These are phyloP conservation scores for Xenus cinereus DNA, from an alignment of 2,113 vertebrate species.

Conservation along the genomic window DNA sequence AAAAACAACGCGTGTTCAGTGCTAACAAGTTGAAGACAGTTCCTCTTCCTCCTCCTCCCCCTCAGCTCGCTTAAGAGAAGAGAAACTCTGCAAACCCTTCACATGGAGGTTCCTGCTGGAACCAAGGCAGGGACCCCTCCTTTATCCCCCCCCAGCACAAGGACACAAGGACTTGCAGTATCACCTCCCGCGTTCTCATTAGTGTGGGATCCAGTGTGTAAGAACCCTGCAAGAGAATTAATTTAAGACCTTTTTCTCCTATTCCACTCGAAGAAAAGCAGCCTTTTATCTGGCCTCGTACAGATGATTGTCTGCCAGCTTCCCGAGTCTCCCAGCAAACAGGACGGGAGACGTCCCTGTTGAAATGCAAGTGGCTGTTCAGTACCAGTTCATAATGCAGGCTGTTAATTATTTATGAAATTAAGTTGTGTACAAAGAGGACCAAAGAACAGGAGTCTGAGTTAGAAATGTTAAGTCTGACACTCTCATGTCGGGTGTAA, in stretches of 20 bases:
- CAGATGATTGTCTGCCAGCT: too few relatives aligned
- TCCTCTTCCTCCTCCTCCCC: neutral
- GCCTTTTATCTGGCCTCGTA: neutral
- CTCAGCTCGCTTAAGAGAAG: neutral
- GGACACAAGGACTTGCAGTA: neutral
- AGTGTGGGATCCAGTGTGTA: fast-evolving
- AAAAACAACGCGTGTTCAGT: fast-evolving
- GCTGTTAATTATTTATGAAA: neutral
- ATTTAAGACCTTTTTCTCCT: neutral
- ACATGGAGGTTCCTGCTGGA: neutral
- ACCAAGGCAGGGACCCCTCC: neutral
- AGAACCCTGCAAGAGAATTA: neutral
- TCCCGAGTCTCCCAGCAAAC: neutral
- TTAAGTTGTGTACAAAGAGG: neutral
- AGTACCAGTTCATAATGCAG: fast-evolving
- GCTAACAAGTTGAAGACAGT: neutral
- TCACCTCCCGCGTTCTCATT: fast-evolving
- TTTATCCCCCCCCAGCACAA: neutral
- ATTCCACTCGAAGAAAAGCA: neutral
- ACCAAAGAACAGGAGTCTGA: conserved; percentile 34
- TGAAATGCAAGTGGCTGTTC: neutral
- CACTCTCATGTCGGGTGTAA: fast-evolving
- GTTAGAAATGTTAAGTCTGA: neutral
- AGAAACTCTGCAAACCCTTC: neutral
- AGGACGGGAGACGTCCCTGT: neutral